phyloP scores from a whole-genome alignment of 1,140 invertebrate species.

The Bombus impatiens region DNA sequence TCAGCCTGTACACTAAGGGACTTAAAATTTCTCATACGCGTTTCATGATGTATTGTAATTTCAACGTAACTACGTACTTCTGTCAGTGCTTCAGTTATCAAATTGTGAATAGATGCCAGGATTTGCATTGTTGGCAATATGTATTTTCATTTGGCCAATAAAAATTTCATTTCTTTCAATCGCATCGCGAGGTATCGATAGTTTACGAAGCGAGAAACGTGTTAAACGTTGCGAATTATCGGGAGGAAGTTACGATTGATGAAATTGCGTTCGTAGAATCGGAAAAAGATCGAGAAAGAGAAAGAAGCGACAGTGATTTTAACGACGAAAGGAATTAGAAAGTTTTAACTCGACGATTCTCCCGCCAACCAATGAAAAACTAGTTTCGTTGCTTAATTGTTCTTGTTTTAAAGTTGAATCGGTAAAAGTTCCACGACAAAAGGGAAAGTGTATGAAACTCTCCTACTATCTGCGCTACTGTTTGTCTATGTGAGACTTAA shows the following conservation, averaged over 20 bases:
- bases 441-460: not conserved
- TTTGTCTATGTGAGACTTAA: not conserved
- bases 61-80: too few species aligned
- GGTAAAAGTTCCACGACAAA: not conserved
- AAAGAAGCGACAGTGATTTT: not conserved
- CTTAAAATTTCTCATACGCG: too few species aligned
- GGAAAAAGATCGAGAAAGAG: not conserved
- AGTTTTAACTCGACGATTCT: not conserved
- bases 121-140: not conserved
- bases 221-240: not conserved
- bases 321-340: not conserved
- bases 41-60: too few species aligned
- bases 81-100: too few species aligned
- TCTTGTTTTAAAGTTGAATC: not conserved
- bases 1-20: too few species aligned
- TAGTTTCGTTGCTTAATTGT: slow-evolving; percentile 7
- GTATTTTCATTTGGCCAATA: not conserved
- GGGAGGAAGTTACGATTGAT: not conserved
- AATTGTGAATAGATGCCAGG: too few species aligned
- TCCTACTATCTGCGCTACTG: not conserved
- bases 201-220: not conserved
- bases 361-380: not conserved
- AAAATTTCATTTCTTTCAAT: not conserved
- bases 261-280: not conserved
- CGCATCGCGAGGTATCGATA: too few species aligned